Base-by-base conservation (phyloP, 2,797 vertebrate species). In the Galaxias olidus region DNA sequence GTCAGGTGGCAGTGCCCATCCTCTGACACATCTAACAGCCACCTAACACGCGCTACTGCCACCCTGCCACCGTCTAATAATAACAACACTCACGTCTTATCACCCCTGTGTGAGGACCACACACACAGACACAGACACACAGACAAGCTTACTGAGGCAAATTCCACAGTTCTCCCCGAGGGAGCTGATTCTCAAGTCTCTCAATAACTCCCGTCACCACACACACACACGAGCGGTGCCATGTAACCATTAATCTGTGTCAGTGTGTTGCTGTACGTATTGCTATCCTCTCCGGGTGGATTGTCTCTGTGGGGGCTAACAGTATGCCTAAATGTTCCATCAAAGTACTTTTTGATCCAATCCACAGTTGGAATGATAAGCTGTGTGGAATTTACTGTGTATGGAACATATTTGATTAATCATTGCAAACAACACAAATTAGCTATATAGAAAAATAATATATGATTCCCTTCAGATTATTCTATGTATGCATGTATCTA, bases 31-130 rank as follows among this genome's bases (percentile, higher is more conserved):
- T 60, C 42, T 70, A 42, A 43, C 54, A 53, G 14, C 49, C 19
- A 46, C 42, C 48, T 66, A 66, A 45, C 48, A 52, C 48, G 40
- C 19, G 17, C 14, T 14, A 14, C 41, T 40, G 46, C 40, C 18
- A 3, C 53, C 20, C 49, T n/a, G 50, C 46, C 30, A 54, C 19
- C 40, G 8, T 56, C 62, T 71, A 60, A 55, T 65, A 59, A 65
- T 65, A 71, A 46, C 54, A 58, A 12, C 53, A 9, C 57, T 13
- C 57, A 59, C 18, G 10, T 30, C 57, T 49, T 65, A 60, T 58
- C 68, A 71, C 57, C 52, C 17, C 9, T 14, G 44, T 54, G 50
- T 17, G 1, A 19, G 7, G 43, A 49, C 49, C 51, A 18, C 20
- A 45, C 57, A 45, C n/a, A 46, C 17, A 19, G 9, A 10, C 4